These are phyloP conservation scores for Tiliacea aurago DNA, from an alignment of 2,888 invertebrate genomes.

Conservation along the genomic window DNA sequence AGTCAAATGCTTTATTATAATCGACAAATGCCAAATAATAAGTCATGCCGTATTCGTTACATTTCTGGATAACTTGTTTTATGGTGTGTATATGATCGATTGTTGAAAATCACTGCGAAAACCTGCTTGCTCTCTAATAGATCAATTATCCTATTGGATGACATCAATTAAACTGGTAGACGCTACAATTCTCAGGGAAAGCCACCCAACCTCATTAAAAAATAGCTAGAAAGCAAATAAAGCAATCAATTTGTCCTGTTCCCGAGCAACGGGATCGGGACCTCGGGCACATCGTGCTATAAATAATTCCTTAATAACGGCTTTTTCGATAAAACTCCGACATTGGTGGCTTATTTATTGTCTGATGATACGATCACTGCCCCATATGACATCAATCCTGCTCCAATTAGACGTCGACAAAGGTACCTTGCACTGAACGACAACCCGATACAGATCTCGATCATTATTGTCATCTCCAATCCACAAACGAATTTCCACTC, in stretches of 20 bases:
- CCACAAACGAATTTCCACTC: slow-evolving; percentile 70
- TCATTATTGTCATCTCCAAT: slow-evolving; percentile 34
- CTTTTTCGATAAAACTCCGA: slow-evolving; percentile 43
- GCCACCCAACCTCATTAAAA: slow-evolving; percentile 19
- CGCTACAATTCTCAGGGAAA: neutral
- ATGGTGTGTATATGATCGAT: no score
- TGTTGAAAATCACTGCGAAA: no score
- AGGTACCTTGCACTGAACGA: slow-evolving; percentile 1
- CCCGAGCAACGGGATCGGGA: slow-evolving; percentile 10
- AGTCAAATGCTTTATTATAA: no score
- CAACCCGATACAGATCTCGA: slow-evolving; percentile 34
- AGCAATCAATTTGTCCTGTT: slow-evolving; percentile 28
- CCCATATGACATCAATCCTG: slow-evolving; percentile 29
- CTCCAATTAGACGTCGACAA: slow-evolving; percentile 24
- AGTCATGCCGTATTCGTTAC: no score
- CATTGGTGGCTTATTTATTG: slow-evolving; percentile 38
- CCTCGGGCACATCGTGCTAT: slow-evolving; percentile 30
- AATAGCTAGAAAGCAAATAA: slow-evolving; percentile 39
- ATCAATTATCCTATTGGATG: neutral
- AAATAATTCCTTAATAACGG: slow-evolving; percentile 54
- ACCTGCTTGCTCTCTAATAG: no score
- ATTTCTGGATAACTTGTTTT: no score
- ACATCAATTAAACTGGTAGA: slow-evolving; percentile 3
- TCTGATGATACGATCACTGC: slow-evolving; percentile 7
- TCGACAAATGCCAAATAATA: no score